Conservation (phyloP, 2,888 invertebrate genomes). For the Trichopria drosophilae region DNA sequence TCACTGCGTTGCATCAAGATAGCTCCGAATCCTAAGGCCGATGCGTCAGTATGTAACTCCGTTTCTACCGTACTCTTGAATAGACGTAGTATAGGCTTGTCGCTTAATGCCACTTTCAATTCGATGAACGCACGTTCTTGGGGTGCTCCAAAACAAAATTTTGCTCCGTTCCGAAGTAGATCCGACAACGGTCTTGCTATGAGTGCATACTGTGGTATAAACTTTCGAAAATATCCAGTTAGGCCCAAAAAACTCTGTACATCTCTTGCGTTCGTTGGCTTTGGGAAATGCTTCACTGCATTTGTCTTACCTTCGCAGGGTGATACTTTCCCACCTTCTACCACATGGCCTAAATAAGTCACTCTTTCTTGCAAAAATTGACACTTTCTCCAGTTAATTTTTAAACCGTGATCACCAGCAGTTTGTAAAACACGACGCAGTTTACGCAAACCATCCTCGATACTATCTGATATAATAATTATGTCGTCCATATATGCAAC, state of each 20-base stretch:
- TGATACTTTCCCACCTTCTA: slow-evolving; percentile 4
- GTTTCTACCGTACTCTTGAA: no score
- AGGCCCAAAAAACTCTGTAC: slow-evolving; percentile 26
- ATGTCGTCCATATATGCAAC: no score
- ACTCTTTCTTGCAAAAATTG: slow-evolving; percentile 1
- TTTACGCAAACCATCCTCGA: no score
- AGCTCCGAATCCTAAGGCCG: no score
- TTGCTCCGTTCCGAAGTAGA: background rate
- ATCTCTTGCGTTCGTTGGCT: slow-evolving; percentile 1
- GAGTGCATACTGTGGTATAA: slow-evolving; percentile 12
- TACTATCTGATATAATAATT: no score
- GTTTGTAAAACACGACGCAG: slow-evolving; percentile 5
- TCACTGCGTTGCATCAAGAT: no score
- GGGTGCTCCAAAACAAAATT: slow-evolving; percentile 5
- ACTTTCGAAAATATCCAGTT: slow-evolving; percentile 27
- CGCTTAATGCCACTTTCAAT: slow-evolving; percentile 5
- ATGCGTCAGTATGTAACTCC: no score
- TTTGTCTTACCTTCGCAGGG: slow-evolving; percentile 16
- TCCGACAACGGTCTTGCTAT: slow-evolving; percentile 21
- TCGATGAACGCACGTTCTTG: slow-evolving; percentile 7
- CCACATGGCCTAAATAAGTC: slow-evolving; percentile 14
- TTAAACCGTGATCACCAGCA: slow-evolving; percentile 5
- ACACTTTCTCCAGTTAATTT: slow-evolving; percentile 21
- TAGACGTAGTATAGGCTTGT: no score
- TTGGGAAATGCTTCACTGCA: slow-evolving; percentile 10